phyloP scores from a whole-genome alignment of 1,140 invertebrate genomes.

The Pemphigus obesinymphae region DNA sequence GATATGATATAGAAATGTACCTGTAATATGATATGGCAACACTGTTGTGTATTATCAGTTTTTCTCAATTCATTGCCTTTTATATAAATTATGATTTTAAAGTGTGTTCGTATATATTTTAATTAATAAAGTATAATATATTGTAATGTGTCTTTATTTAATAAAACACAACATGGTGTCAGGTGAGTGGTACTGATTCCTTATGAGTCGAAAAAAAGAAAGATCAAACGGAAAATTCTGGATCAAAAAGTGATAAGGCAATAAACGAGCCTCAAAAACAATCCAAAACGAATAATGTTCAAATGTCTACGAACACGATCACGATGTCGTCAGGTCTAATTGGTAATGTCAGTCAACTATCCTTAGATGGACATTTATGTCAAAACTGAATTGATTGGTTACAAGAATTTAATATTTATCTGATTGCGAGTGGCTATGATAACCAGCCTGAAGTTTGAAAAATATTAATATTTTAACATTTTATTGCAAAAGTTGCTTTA shows the following conservation, averaged over 20 bases:
- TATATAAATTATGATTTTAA: too few relatives aligned
- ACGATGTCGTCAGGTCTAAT: not conserved
- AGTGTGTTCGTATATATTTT: too few relatives aligned
- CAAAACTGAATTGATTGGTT: not conserved
- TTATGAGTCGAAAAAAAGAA: constrained; percentile 1
- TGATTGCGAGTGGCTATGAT: not conserved
- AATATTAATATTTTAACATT: not conserved
- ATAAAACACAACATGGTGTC: not conserved
- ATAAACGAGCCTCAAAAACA: not conserved
- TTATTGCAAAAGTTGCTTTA: not conserved
- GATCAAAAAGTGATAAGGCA: not conserved
- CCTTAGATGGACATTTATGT: not conserved
- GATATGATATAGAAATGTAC: too few relatives aligned
- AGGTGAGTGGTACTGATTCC: not conserved
- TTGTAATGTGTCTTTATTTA: too few relatives aligned
- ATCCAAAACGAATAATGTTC: not conserved
- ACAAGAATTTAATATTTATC: not conserved
- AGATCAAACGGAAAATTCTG: not conserved
- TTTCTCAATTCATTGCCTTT: too few relatives aligned
- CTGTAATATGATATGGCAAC: too few relatives aligned
- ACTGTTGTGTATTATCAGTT: too few relatives aligned
- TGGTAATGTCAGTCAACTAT: constrained; percentile 3
- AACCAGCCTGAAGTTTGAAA: not conserved
- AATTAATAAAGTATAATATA: too few relatives aligned
- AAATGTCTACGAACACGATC: not conserved